Conservation (phyloP, 2,113 vertebrate species). For the Mugil cephalus region DNA sequence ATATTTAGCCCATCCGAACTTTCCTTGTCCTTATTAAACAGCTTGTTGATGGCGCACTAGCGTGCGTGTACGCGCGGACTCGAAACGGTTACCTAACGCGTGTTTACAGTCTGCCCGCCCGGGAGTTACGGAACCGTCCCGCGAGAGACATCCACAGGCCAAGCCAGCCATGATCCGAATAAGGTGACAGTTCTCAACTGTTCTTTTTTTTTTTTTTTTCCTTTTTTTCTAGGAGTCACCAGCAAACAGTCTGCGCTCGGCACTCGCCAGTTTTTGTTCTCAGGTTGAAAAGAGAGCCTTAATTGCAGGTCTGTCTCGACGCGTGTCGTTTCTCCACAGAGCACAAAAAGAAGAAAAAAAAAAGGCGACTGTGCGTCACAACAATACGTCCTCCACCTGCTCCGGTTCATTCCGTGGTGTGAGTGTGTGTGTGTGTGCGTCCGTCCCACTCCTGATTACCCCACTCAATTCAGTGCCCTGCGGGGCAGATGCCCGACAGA, state of each 20-base stretch:
- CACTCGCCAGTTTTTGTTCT: conserved; percentile 57
- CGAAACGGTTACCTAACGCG: conserved; percentile 44
- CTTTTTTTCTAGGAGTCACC: not conserved
- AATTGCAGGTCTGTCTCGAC: conserved; percentile 62
- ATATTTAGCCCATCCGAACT: conserved; percentile 39
- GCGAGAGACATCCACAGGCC: not conserved
- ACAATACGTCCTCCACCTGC: conserved; percentile 77
- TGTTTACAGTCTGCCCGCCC: conserved; percentile 22
- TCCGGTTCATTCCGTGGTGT: conserved; percentile 30
- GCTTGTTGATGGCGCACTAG: conserved; percentile 11
- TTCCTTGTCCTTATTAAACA: conserved; percentile 38
- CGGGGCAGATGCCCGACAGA: conserved; percentile 66
- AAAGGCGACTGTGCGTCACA: conserved; percentile 34
- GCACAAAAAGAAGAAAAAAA: conserved; percentile 4
- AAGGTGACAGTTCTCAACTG: not conserved
- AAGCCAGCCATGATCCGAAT: conserved; percentile 30
- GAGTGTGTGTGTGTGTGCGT: conserved; percentile 1
- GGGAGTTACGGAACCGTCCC: conserved; percentile 8
- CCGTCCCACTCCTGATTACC: conserved; percentile 19
- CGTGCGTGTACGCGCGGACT: not conserved
- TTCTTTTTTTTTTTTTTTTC: too few species aligned
- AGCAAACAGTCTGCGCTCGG: conserved; percentile 37
- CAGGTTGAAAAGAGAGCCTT: conserved; percentile 32
- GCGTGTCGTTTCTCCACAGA: conserved; percentile 58
- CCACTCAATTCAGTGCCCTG: conserved; percentile 16